Base-by-base conservation (phyloP, 2,888 invertebrate genomes). In the Nymphalis polychloros region DNA sequence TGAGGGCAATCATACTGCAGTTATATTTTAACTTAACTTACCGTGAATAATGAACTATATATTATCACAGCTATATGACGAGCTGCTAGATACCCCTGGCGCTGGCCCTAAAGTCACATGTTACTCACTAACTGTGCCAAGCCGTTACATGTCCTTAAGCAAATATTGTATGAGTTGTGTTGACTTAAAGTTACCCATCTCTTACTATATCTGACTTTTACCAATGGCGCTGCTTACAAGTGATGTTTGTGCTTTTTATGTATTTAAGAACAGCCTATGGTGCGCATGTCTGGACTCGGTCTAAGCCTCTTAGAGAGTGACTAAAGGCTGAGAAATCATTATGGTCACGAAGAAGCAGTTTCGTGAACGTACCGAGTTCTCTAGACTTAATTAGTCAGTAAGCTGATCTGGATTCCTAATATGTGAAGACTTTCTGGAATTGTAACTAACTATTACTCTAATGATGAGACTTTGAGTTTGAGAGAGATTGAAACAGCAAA, bases 361-460 rank as follows among this genome's bases (percentile, higher is more conserved):
- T 91, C 83, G 83, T 86, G 82, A 79, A 77, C 89, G 88, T 91
- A 88, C 77, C 74, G 84, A 79, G 81, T 90, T 90, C 92, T 92
- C 90, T 87, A 86, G 88, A 89, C 89, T 87, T 88, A 87, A 82
- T 82, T 81, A 82, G 35, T 57, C 55, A 57, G 80, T 85, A 84
- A 84, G 87, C 88, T 86, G 80, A 82, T 79, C 84, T 80, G 70
- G 72, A 81, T 84, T 86, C 82, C 88, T 87, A 79, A 73, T 79
- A 85, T 89, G 88, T 82, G 78, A 76, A 73, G 75, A 76, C 83
- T 84, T 83, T 80, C 73, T 87, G 77, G 77, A 82, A 82, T 90
- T 91, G 90, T 83, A 85, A 81, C 83, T 49, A 27, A 1, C 19
- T 35, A 16, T 60, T 16, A 48, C 17, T 35, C 46, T 31, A 48